Base-by-base conservation (phyloP, 1,140 invertebrate genomes). In the Pinna nobilis region DNA sequence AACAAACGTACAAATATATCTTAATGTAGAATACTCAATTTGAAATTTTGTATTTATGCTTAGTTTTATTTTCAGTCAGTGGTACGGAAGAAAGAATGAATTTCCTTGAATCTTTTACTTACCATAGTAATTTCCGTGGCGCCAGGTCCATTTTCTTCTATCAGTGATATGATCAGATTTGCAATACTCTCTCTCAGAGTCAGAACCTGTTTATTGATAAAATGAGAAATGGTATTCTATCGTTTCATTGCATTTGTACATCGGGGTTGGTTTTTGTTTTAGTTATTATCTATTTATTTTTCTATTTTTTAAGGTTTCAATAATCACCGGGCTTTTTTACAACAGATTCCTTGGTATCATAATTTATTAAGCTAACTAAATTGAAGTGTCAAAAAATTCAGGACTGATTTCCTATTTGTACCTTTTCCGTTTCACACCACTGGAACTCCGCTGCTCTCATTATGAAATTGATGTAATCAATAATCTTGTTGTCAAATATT, bases 381-480 rank as follows among this genome's bases (percentile, higher is more conserved):
- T n/a, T n/a, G n/a, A n/a, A n/a, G n/a, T n/a, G n/a, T n/a, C n/a
- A n/a, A n/a, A n/a, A n/a, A n/a, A n/a, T n/a, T n/a, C n/a, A n/a
- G n/a, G n/a, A n/a, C n/a, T n/a, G n/a, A n/a, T n/a, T n/a, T n/a
- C n/a, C n/a, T n/a, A n/a, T n/a, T n/a, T n/a, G n/a, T n/a, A 84
- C 87, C 83, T 88, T 87, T 64, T 89, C 87, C 47, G 76, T 82
- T 6, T 80, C 74, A 66, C 86, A 88, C 53, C 81, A 75, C 28
- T 81, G 80, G 68, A 87, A 87, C 39, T 89, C 86, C 20, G 80
- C 86, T 41, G 87, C 85, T 60, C 88, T 80, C 57, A 89, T 76
- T 55, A 89, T 89, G 70, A 88, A 89, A 76, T 89, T 89, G 75
- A 89, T 88, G 73, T 89, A 88, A 72, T 89, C 88, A 55, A 89